Evolutionary conservation across 2,113 vertebrate genomes (phyloP).

Genomic region (Cervus canadensis): DNA sequence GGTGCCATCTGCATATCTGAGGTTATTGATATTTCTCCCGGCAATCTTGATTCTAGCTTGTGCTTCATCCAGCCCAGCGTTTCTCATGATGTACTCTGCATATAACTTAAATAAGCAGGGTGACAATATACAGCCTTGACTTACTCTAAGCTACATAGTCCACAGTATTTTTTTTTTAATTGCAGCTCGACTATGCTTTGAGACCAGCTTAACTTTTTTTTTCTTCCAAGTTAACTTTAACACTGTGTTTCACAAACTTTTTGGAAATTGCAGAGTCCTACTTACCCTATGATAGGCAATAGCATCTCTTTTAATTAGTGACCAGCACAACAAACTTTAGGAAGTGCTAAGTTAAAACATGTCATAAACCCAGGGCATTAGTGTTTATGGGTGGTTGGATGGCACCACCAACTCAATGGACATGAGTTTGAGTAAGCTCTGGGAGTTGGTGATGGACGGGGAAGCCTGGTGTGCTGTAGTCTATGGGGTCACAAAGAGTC

Average conservation of each 20-base stretch:
- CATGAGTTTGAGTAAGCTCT: background rate
- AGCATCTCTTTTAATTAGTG: background rate
- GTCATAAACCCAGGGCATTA: background rate
- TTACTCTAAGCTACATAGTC: background rate
- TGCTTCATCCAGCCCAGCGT: too few species aligned
- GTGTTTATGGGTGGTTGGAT: background rate
- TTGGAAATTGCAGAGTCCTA: background rate
- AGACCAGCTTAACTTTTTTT: background rate
- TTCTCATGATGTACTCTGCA: too few species aligned
- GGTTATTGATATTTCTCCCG: too few species aligned
- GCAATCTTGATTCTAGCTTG: too few species aligned
- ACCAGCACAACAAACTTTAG: background rate
- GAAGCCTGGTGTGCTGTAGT: background rate
- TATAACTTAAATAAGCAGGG: too few species aligned
- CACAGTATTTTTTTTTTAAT: background rate
- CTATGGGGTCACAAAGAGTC: background rate
- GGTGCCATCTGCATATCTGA: too few species aligned
- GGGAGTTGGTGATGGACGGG: background rate
- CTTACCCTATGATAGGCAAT: background rate
- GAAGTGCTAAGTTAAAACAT: background rate
- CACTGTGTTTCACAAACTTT: background rate
- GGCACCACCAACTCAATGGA: background rate
- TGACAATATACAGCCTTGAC: too few species aligned
- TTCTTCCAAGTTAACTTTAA: background rate
- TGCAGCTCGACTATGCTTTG: background rate